Base-by-base conservation (phyloP, 2,797 vertebrate genomes). In the Muscicapa striata region DNA sequence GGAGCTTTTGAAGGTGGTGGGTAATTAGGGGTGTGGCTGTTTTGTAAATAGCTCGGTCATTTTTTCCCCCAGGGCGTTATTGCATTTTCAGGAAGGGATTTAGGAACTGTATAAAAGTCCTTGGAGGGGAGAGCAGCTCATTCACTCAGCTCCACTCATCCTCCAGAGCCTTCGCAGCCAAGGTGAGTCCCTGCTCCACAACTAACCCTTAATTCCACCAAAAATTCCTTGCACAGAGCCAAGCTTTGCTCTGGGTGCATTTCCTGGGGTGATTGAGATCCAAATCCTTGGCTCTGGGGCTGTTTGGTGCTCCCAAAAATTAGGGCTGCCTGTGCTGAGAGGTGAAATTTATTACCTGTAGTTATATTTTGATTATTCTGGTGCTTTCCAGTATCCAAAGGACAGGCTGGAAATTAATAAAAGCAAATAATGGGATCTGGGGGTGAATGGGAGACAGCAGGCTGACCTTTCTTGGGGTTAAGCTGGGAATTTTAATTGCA, bases 1-100 rank as follows among this genome's bases (percentile, higher is more conserved):
- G 84, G 79, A 95, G 89, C 87, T 91, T 92, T 93, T 72, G 84
- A 93, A 83, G 89, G 87, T 55, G 51, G 36, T 74, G 59, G 90
- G n/a, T 95, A 97, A 97, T 96, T 83, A 94, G 59, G 40, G 94
- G 96, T 9, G 95, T 1, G 95, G 93, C 89, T 94, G 94, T 92
- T 96, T 79, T 48, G 96, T 95, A 96, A 95, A 94, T 91, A 66
- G 19, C 0, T 95, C 48, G 94, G 93, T 97, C 94, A 95, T 95
- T 82, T 95, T 82, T 54, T 26, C 22, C 34, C 84, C 92, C 24
- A 55, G 94, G 75, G 57, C 52, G 57, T 89, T 38, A 92, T 95
- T 94, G 81, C 85, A 80, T 94, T 95, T 96, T 88, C 91, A 94
- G 92, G 92, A 95, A 88, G 92, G 78, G 89, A 38, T 34, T 22